Conservation (phyloP, 1,140 invertebrate genomes). For the Venustaconcha ellipsiformis region DNA sequence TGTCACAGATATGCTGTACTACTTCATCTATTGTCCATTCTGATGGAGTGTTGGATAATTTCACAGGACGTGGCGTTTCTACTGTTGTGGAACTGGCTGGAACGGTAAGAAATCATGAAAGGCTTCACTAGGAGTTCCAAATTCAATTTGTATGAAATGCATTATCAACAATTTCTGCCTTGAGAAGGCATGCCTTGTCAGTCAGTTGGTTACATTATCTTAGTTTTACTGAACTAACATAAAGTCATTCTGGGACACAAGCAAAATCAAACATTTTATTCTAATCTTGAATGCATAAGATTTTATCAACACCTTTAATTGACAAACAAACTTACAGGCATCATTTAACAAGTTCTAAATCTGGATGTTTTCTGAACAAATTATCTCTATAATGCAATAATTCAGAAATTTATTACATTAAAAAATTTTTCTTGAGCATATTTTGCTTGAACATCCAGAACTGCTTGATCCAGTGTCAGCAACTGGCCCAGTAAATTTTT, state of each 20-base stretch:
- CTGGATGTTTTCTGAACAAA: too few relatives aligned
- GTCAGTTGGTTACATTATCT: not conserved
- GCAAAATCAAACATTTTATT: not conserved
- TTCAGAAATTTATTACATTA: too few relatives aligned
- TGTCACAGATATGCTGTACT: conserved; percentile 86
- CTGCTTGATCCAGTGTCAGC: too few relatives aligned
- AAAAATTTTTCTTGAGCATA: too few relatives aligned
- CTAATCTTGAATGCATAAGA: not conserved
- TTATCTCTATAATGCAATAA: too few relatives aligned
- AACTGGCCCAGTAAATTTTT: too few relatives aligned
- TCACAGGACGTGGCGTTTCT: conserved; percentile 64
- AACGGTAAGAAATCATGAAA: not conserved
- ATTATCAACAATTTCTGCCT: not conserved
- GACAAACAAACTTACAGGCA: not conserved
- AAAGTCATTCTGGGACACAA: too few relatives aligned
- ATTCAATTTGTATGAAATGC: not conserved
- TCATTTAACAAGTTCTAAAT: too few relatives aligned
- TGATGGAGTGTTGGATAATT: conserved; percentile 74
- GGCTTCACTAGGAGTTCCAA: not conserved
- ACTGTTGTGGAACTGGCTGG: conserved; percentile 65
- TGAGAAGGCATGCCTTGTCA: not conserved
- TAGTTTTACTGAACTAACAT: too few relatives aligned
- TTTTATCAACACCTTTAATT: not conserved
- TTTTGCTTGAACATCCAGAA: too few relatives aligned
- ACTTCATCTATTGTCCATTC: conserved; percentile 97